A percentile compares a stretch with the other conserved stretches of the same genome.
Conservation (phyloP, 2,888 invertebrate genomes). For the Periphyllus acericola region DNA sequence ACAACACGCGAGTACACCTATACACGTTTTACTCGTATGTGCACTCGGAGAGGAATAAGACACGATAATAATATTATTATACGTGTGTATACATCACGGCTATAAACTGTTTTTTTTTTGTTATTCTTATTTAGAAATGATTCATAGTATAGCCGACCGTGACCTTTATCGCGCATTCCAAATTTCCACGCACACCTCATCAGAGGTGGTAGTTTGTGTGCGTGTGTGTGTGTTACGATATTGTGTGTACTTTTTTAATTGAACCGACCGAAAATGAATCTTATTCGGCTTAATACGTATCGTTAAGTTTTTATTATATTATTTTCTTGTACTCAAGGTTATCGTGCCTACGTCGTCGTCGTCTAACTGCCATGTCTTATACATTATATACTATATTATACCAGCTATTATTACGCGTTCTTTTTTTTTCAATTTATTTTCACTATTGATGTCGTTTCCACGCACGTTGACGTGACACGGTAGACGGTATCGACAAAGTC, state of each 20-base stretch:
- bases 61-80: conserved; percentile 15
- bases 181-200: neutral
- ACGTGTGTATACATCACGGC: neutral
- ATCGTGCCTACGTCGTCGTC: too few relatives aligned
- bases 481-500: too few relatives aligned
- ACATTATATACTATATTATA: too few relatives aligned
- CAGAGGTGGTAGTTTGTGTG: neutral
- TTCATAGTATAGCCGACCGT: conserved; percentile 47
- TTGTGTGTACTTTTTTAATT: neutral
- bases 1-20: conserved; percentile 9
- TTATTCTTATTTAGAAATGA: neutral
- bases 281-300: too few relatives aligned
- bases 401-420: too few relatives aligned
- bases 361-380: too few relatives aligned
- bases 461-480: too few relatives aligned
- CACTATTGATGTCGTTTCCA: too few relatives aligned
- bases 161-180: conserved; percentile 58
- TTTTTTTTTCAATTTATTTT: too few relatives aligned
- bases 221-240: neutral
- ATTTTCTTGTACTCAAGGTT: too few relatives aligned
- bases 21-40: too few relatives aligned
- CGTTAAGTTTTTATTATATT: too few relatives aligned
- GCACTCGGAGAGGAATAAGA: neutral
- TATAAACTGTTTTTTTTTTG: neutral
- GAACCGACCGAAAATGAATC: neutral